Evolutionary conservation across 2,113 vertebrate genomes (phyloP).

Genomic region (Sinocyclocheilus anshuiensis): DNA sequence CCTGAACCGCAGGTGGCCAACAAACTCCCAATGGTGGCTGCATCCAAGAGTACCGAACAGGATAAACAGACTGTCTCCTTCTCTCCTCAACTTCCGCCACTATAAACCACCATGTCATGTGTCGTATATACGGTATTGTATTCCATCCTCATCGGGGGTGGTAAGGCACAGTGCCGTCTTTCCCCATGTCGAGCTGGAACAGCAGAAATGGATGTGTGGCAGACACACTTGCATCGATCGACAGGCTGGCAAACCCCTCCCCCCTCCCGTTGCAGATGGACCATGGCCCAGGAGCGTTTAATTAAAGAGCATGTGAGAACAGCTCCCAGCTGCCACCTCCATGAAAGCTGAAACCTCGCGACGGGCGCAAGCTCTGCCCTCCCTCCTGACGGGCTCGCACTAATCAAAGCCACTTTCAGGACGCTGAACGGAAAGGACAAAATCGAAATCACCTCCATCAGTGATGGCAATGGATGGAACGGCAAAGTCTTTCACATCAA

Average conservation of each 20-base stretch:
- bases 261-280: constrained; percentile 71
- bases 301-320: constrained; percentile 80
- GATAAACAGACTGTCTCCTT: constrained; percentile 57
- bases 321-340: constrained; percentile 75
- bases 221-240: constrained; percentile 73
- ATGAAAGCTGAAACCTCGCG: constrained; percentile 75
- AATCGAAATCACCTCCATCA: constrained; percentile 63
- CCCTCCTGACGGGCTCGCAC: constrained; percentile 37
- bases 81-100: constrained; percentile 29
- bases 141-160: constrained; percentile 60
- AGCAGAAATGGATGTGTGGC: constrained; percentile 62
- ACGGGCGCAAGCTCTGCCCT: constrained; percentile 48
- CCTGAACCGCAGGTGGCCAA: constrained; percentile 37
- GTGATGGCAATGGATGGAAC: neutral
- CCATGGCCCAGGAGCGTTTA: constrained; percentile 77
- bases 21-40: constrained; percentile 17
- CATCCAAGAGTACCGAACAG: neutral
- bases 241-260: constrained; percentile 64
- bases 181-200: constrained; percentile 64
- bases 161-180: constrained; percentile 54
- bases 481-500: constrained; percentile 24
- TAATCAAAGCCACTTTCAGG: constrained; percentile 74
- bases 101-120: constrained; percentile 60
- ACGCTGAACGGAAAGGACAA: constrained; percentile 67
- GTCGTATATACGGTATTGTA: constrained; percentile 67